phyloP scores from a whole-genome alignment of 2,888 invertebrate genomes.

The Nasonovia ribisnigri region DNA sequence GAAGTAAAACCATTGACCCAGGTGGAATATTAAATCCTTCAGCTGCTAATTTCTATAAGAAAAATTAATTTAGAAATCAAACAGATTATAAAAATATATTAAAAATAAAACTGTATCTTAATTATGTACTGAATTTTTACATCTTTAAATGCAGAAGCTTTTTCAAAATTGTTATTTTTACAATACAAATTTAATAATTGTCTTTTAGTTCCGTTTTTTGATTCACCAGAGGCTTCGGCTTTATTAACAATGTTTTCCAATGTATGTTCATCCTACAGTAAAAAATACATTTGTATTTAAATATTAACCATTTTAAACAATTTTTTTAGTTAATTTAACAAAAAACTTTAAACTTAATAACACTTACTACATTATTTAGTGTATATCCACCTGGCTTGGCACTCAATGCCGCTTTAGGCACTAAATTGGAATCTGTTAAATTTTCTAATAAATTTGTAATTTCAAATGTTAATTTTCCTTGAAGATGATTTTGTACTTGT shows the following conservation, averaged over 20 bases:
- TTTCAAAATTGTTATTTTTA: constrained; percentile 76
- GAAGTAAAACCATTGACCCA: constrained; percentile 76
- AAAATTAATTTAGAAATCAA: not conserved
- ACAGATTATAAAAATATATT: not conserved
- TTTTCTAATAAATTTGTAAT: constrained; percentile 76
- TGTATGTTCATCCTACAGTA: constrained; percentile 71
- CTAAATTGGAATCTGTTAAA: constrained; percentile 77
- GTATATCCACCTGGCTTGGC: constrained; percentile 21
- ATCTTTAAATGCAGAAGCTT: constrained; percentile 73
- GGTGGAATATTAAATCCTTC: constrained; percentile 75
- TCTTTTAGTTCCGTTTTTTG: constrained; percentile 75
- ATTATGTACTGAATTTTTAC: constrained; percentile 64
- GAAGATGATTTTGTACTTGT: constrained; percentile 75
- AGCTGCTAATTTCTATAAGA: constrained; percentile 73
- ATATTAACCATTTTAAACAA: not conserved
- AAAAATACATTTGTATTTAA: not conserved
- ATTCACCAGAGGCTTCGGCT: constrained; percentile 74
- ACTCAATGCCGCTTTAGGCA: constrained; percentile 70
- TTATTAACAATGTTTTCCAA: constrained; percentile 73
- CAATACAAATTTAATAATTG: constrained; percentile 77
- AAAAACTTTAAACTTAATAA: not conserved
- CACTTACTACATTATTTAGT: constrained; percentile 38
- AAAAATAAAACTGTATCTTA: not conserved
- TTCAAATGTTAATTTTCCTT: constrained; percentile 76
- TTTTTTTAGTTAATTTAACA: not conserved